These are phyloP conservation scores for Neolamprologus tretocephalus DNA, from an alignment of 2,113 vertebrate genomes.

Conservation along the genomic window DNA sequence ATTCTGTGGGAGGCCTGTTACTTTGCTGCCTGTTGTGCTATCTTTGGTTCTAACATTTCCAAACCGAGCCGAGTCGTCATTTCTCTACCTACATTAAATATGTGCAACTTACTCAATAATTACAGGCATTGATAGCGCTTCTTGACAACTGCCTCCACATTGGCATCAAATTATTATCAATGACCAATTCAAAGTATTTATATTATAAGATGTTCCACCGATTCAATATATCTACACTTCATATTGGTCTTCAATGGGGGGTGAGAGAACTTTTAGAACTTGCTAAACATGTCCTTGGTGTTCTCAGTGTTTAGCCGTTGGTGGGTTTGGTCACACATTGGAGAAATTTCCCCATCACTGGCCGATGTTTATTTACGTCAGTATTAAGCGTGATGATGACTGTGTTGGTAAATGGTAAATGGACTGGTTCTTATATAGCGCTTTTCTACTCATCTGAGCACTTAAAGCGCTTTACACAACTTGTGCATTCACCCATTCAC, in stretches of 20 bases:
- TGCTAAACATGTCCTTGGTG: not conserved
- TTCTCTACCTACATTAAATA: not conserved
- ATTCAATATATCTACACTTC: not conserved
- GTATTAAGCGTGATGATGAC: not conserved
- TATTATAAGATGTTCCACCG: not conserved
- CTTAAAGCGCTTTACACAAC: too few species aligned
- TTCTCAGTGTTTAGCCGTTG: not conserved
- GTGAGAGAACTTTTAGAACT: not conserved
- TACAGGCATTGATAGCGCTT: not conserved
- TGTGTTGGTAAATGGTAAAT: not conserved
- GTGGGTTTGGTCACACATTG: not conserved
- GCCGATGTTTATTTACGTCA: not conserved
- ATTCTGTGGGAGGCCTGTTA: not conserved
- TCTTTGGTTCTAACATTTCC: not conserved
- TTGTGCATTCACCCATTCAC: too few species aligned
- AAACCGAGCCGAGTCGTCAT: accelerated
- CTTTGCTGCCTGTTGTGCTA: not conserved
- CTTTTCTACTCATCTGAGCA: too few species aligned
- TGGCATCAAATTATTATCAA: not conserved
- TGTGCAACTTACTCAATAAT: not conserved
- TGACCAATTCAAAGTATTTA: not conserved
- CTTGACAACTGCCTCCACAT: not conserved
- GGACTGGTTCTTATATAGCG: too few species aligned
- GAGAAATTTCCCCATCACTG: accelerated
- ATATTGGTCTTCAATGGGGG: not conserved